phyloP scores from a whole-genome alignment of 30 jellyfish, hydroid and myxozoan species.

The Catostylus mosaicus region DNA sequence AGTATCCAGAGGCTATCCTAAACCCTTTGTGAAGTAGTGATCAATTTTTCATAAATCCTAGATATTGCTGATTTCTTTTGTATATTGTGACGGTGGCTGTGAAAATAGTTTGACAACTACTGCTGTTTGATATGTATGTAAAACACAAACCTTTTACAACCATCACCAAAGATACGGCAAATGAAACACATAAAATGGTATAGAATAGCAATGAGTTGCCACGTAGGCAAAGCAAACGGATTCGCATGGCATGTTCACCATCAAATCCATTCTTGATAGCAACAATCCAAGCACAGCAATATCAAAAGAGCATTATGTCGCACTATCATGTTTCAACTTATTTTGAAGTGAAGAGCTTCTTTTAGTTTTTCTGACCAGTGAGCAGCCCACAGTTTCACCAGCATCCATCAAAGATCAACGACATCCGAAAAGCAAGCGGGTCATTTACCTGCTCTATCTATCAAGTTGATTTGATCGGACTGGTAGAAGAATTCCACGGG shows the following conservation, averaged over 20 bases:
- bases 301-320: background rate
- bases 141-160: conserved; percentile 59
- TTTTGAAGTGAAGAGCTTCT: background rate
- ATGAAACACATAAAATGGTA: conserved; percentile 15
- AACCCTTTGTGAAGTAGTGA: too few relatives aligned
- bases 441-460: conserved; percentile 10
- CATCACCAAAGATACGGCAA: conserved; percentile 49
- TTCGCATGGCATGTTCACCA: conserved; percentile 65
- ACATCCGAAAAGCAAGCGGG: background rate
- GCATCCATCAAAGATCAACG: conserved; percentile 43
- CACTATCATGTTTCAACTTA: background rate
- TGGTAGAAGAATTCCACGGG: background rate
- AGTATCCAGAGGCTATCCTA: too few relatives aligned
- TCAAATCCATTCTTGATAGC: background rate
- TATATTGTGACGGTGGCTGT: too few relatives aligned
- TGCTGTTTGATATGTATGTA: too few relatives aligned
- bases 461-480: conserved; percentile 31
- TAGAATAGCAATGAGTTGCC: conserved; percentile 40
- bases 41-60: too few relatives aligned
- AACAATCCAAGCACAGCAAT: background rate
- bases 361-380: too few relatives aligned
- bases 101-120: too few relatives aligned
- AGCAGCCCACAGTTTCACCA: background rate
- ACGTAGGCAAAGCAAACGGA: conserved; percentile 34
- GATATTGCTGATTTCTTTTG: too few relatives aligned